Evolutionary conservation across 2,113 vertebrate species (phyloP), one percentile per base, ranked within the genome.

Genomic region (Anarrhichthys ocellatus): DNA sequence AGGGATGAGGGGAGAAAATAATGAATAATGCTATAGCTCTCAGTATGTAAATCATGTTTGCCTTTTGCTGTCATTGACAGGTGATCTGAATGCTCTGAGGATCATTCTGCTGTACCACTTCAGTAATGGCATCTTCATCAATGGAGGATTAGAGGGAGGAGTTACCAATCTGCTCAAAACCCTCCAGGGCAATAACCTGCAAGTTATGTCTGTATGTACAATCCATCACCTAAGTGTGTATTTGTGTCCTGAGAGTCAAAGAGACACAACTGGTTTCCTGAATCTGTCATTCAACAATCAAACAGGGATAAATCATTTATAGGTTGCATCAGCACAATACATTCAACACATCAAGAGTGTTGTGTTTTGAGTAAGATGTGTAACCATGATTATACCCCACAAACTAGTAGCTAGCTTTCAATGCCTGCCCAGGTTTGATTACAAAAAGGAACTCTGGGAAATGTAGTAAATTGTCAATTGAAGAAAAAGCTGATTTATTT

Each of bases 81-180:
- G 94, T 54, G 96, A 99, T 85, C 88, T 94, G 91, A 97, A 96
- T 73, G 94, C 93, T 74, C 94, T 99, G 87, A 96, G 96, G 86
- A 96, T 96, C 71, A 97, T 99, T 82, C 95, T 99, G 74, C 96
- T 99, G 63, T 99, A 99, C 88, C 98, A 99, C 87, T 87, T 99
- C 88, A 97, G 92, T n/a, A 96, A 95, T 73, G 97, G 97, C 3
- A 80, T 98, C 89, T 97, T 97, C 90, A 97, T 99, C 87, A 98
- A 96, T 83, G 98, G 95, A 38, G 98, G 98, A 58, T 94, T 99
- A 88, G 97, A 99, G 85, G 93, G 95, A 69, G 96, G 97, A 63
- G 98, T 99, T 54, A 99, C 97, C 74, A 99, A 98, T 75, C 94
- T 99, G 85, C 94, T 99, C n/a, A 98, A 96, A 94, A 96, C 96